Conservation (phyloP, 2,888 invertebrate genomes). For the Spodoptera littoralis region DNA sequence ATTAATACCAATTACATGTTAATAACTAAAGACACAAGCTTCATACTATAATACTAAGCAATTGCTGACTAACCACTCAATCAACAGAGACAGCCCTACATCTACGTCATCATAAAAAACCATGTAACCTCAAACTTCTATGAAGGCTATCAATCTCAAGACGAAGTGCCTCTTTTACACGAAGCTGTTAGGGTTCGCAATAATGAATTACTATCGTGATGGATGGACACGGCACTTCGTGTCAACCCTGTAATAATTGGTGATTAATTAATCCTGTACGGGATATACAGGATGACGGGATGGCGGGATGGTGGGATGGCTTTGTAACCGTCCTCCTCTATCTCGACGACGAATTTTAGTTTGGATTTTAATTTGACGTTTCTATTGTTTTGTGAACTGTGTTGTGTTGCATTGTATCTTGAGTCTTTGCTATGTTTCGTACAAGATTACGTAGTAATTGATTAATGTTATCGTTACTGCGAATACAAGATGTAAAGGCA, state of each 20-base stretch:
- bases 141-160: conserved; percentile 38
- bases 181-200: conserved; percentile 29
- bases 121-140: neutral
- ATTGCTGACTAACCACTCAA: too few species aligned
- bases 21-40: too few species aligned
- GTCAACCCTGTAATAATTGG: conserved; percentile 40
- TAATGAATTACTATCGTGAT: conserved; percentile 50
- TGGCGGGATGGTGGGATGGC: conserved; percentile 9
- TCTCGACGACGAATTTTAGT: conserved; percentile 15
- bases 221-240: conserved; percentile 41
- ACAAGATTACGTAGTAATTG: too few species aligned
- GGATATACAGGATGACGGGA: conserved; percentile 18
- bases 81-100: too few species aligned
- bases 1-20: too few species aligned
- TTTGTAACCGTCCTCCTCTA: conserved; percentile 20
- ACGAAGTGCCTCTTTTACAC: conserved; percentile 33
- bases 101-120: too few species aligned
- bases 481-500: too few species aligned
- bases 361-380: conserved; percentile 9
- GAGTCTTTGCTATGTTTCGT: neutral
- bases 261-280: conserved; percentile 31
- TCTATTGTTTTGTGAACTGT: neutral
- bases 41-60: too few species aligned
- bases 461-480: too few species aligned
- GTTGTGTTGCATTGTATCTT: neutral